phyloP scores from a whole-genome alignment of 2,888 invertebrate genomes.

The Apamea crenata region DNA sequence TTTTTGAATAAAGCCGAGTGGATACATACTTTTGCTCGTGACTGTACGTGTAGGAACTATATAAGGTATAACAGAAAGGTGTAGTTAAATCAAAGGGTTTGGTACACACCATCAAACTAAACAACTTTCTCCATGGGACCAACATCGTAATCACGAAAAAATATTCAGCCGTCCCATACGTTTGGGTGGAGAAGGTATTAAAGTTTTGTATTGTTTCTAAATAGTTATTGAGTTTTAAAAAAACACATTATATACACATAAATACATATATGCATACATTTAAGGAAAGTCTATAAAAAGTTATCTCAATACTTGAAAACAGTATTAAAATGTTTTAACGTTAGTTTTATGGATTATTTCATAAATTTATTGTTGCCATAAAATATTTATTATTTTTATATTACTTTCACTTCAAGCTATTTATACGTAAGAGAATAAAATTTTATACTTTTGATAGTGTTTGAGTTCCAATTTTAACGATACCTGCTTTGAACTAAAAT shows the following conservation, averaged over 20 bases:
- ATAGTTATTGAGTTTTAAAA: neutral
- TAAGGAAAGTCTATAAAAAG: neutral
- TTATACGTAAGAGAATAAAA: neutral
- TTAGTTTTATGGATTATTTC: conserved; percentile 26
- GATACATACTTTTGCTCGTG: too few species aligned
- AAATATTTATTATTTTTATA: conserved; percentile 28
- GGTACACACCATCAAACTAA: too few species aligned
- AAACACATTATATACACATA: neutral
- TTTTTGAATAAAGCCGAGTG: too few species aligned
- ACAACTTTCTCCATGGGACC: too few species aligned
- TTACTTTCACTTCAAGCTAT: neutral
- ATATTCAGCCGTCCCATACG: too few species aligned
- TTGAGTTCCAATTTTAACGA: neutral
- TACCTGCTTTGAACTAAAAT: neutral
- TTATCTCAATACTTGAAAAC: neutral
- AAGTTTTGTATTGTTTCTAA: neutral
- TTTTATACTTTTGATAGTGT: conserved; percentile 1
- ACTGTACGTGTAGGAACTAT: too few species aligned
- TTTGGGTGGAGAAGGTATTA: too few species aligned
- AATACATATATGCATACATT: too few species aligned
- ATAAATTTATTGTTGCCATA: conserved; percentile 20
- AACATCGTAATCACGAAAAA: too few species aligned
- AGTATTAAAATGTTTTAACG: conserved; percentile 21
- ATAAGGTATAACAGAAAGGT: too few species aligned
- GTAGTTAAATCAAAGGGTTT: too few species aligned